Evolutionary conservation across 2,797 vertebrate genomes (phyloP).

Genomic region (Tragopan temminckii): DNA sequence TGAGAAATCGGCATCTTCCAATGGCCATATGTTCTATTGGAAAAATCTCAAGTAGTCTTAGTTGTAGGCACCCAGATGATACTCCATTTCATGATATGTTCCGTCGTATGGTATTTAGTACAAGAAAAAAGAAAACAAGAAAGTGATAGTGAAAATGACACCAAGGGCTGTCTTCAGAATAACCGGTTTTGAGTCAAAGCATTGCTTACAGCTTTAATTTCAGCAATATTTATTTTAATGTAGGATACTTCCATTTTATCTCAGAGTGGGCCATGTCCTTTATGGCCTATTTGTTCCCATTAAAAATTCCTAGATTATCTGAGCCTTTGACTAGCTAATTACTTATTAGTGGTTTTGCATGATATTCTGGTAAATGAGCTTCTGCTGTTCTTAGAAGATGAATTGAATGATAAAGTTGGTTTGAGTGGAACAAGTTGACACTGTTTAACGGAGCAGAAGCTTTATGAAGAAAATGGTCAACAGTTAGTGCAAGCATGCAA

Average conservation of each 20-base stretch:
- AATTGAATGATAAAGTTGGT: conserved; percentile 56
- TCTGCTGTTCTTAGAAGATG: conserved; percentile 60
- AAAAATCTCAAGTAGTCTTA: conserved; percentile 61
- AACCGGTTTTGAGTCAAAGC: not conserved
- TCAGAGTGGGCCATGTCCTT: not conserved
- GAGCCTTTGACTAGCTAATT: conserved; percentile 1
- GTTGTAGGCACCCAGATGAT: conserved; percentile 63
- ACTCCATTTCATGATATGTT: conserved; percentile 52
- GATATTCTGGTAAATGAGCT: not conserved
- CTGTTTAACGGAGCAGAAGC: not conserved
- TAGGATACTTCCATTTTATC: conserved; percentile 53
- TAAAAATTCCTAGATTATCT: conserved; percentile 10
- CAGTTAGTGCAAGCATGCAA: too few species aligned
- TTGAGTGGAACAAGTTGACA: not conserved
- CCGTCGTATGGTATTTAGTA: conserved; percentile 33
- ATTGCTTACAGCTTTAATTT: not conserved
- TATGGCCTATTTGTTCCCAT: not conserved
- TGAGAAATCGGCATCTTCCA: conserved; percentile 64
- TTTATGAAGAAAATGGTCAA: not conserved
- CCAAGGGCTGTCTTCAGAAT: not conserved
- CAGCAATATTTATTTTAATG: conserved; percentile 45
- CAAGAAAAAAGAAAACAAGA: conserved; percentile 62
- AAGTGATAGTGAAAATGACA: conserved; percentile 58
- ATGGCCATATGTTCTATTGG: conserved; percentile 67
- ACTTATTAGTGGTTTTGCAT: not conserved